Percentiles rank a stretch among this genome's conserved stretches.
phyloP scores from a whole-genome alignment of 2,888 invertebrate genomes.

The Eupithecia vulgata region DNA sequence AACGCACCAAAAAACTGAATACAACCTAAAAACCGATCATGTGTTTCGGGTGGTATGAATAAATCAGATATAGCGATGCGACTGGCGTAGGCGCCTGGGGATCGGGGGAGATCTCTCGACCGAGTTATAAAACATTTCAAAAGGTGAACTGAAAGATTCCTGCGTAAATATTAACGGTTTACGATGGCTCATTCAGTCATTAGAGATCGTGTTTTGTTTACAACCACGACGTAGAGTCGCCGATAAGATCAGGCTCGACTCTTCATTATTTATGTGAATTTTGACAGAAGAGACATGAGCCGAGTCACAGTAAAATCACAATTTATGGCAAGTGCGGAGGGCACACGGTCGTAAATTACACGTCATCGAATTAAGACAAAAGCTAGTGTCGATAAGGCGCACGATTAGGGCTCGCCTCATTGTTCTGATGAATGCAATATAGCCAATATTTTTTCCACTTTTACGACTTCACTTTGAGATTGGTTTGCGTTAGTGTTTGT shows the following conservation, averaged over 20 bases:
- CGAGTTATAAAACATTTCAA: constrained; percentile 79
- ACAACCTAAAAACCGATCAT: constrained; percentile 78
- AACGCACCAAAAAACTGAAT: constrained; percentile 62
- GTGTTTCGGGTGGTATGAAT: constrained; percentile 81
- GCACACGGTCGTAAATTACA: constrained; percentile 71
- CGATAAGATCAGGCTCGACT: constrained; percentile 76
- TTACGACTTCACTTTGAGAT: constrained; percentile 70
- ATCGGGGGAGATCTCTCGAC: constrained; percentile 64
- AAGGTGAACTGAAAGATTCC: constrained; percentile 77
- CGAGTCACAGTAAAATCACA: constrained; percentile 72
- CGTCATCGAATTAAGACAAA: constrained; percentile 81
- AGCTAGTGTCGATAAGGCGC: constrained; percentile 72
- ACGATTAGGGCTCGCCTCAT: constrained; percentile 73
- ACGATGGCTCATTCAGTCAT: constrained; percentile 81
- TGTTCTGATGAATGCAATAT: constrained; percentile 72
- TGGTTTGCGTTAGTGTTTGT: constrained; percentile 51
- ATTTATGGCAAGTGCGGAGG: constrained; percentile 74
- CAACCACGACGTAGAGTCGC: constrained; percentile 73
- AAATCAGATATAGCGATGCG: constrained; percentile 78
- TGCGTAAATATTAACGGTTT: constrained; percentile 81
- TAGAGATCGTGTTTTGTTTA: constrained; percentile 78
- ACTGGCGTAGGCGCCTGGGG: constrained; percentile 72
- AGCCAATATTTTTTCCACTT: constrained; percentile 72
- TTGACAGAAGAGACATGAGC: constrained; percentile 71
- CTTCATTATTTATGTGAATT: constrained; percentile 82